Percentiles rank a stretch among this genome's conserved stretches.
Conservation (phyloP, 2,888 invertebrate genomes). For the Peribatodes rhomboidaria region DNA sequence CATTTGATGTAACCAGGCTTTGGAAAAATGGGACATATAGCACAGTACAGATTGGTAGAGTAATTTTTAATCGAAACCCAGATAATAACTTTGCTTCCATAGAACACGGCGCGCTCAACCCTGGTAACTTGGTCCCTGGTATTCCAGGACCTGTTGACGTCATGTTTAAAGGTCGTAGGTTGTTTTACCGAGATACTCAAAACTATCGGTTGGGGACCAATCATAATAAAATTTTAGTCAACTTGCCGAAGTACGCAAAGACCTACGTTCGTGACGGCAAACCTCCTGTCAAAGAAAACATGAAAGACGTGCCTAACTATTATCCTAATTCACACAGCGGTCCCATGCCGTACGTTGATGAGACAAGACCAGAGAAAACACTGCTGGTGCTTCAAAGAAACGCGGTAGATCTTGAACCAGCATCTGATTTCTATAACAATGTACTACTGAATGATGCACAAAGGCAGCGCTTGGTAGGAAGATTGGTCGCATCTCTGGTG, state of each 20-base stretch:
- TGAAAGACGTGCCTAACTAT: slow-evolving; percentile 96
- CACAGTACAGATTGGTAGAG: slow-evolving; percentile 63
- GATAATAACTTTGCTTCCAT: slow-evolving; percentile 65
- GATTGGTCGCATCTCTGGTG: slow-evolving; percentile 20
- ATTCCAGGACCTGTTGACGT: slow-evolving; percentile 69
- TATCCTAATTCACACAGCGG: slow-evolving; percentile 97
- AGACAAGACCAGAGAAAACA: slow-evolving; percentile 54
- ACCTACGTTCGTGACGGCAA: slow-evolving; percentile 80
- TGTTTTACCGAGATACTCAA: slow-evolving; percentile 67
- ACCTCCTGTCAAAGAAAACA: slow-evolving; percentile 90
- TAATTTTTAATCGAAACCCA: slow-evolving; percentile 62
- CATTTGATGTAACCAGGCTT: slow-evolving; percentile 67
- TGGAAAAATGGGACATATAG: slow-evolving; percentile 73
- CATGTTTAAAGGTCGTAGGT: slow-evolving; percentile 62
- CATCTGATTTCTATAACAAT: slow-evolving; percentile 90
- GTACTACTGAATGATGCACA: slow-evolving; percentile 64
- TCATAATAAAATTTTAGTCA: slow-evolving; percentile 66
- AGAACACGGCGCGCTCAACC: slow-evolving; percentile 67
- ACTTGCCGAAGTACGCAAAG: slow-evolving; percentile 62
- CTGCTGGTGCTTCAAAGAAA: slow-evolving; percentile 32
- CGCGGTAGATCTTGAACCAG: slow-evolving; percentile 78
- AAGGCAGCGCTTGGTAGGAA: slow-evolving; percentile 40
- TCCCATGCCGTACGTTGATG: slow-evolving; percentile 88
- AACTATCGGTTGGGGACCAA: slow-evolving; percentile 69
- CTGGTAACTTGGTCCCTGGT: slow-evolving; percentile 72